phyloP scores from a whole-genome alignment of 2,113 vertebrate genomes.

The Platycercus adscitus region DNA sequence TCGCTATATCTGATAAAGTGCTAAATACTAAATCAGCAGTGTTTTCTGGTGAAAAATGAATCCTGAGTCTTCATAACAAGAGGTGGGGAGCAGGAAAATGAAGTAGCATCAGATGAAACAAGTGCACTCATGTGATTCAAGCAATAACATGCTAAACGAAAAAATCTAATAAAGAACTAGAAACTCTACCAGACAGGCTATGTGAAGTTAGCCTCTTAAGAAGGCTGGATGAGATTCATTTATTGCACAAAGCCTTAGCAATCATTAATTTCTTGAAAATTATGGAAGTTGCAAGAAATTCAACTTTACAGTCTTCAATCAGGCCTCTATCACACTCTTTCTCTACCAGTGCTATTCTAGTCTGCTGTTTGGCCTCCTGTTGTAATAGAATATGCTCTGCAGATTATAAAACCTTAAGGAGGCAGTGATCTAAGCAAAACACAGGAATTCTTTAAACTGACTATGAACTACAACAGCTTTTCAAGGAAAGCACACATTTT shows the following conservation, averaged over 20 bases:
- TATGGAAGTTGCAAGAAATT: not conserved
- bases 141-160: not conserved
- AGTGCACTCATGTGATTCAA: not conserved
- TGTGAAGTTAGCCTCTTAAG: not conserved
- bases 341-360: not conserved
- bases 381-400: not conserved
- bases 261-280: not conserved
- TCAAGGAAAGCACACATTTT: not conserved
- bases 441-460: not conserved
- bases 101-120: not conserved
- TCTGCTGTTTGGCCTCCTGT: not conserved
- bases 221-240: not conserved
- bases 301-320: not conserved
- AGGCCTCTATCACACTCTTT: not conserved
- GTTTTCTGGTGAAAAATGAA: not conserved
- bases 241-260: not conserved
- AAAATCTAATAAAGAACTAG: not conserved
- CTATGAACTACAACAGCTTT: not conserved
- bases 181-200: not conserved
- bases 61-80: not conserved
- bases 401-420: not conserved
- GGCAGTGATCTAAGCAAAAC: not conserved
- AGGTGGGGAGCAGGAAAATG: not conserved
- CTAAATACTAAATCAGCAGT: not conserved
- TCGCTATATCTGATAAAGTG: not conserved